These are phyloP conservation scores for Agriopis aurantiaria DNA, from an alignment of 2,888 invertebrate genomes.

Conservation along the genomic window DNA sequence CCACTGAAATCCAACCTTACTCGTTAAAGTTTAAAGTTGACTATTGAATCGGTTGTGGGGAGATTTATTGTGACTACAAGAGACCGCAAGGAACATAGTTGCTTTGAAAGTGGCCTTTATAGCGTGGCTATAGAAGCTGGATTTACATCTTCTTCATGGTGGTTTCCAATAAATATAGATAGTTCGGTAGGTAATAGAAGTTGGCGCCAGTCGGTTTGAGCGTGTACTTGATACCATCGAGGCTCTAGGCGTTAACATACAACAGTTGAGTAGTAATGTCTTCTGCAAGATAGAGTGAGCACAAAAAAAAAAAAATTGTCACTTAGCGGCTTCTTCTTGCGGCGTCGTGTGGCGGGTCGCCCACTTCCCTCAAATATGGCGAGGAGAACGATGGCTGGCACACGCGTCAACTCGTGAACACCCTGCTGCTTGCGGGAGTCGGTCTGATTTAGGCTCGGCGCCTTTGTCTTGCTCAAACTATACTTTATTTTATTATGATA, in stretches of 20 bases:
- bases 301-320: no score
- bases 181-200: conserved; percentile 61
- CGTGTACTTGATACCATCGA: conserved; percentile 77
- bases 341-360: no score
- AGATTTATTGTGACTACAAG: conserved; percentile 54
- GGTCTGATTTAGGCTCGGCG: no score
- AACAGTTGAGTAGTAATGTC: no score
- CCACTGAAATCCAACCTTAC: conserved; percentile 30
- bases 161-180: conserved; percentile 59
- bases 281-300: no score
- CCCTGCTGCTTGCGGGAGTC: no score
- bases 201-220: conserved; percentile 71
- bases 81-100: conserved; percentile 64
- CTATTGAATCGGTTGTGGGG: conserved; percentile 51
- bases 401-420: no score
- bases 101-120: conserved; percentile 70
- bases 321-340: no score
- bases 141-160: conserved; percentile 68
- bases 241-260: conserved; percentile 68
- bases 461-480: no score
- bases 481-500: no score
- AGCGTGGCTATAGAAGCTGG: conserved; percentile 61
- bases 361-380: no score
- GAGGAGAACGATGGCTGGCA: no score
- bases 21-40: conserved; percentile 19